phyloP scores from a whole-genome alignment of 2,797 vertebrate species.

The Coccyzus lansbergi region DNA sequence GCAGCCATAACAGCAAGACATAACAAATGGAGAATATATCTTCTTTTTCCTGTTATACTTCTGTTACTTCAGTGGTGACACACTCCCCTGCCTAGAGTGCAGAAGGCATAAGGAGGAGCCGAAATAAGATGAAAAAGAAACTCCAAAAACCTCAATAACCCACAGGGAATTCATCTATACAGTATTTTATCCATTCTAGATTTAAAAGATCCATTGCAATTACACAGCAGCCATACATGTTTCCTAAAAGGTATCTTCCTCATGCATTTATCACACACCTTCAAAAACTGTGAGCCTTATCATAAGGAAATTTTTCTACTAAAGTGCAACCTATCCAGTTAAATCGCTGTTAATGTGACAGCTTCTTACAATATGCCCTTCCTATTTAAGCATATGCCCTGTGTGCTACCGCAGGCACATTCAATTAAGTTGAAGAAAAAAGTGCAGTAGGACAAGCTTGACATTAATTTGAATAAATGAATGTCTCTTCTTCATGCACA shows the following conservation, averaged over 20 bases:
- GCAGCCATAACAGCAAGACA: background rate
- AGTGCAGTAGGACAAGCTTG: constrained; percentile 28
- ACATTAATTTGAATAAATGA: constrained; percentile 56
- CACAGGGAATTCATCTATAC: background rate
- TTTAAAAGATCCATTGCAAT: background rate
- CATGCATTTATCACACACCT: background rate
- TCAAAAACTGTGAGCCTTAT: constrained; percentile 3
- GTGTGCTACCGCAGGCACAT: background rate
- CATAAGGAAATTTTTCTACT: constrained; percentile 6
- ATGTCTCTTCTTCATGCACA: constrained; percentile 20
- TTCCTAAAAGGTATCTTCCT: background rate
- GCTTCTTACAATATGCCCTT: constrained; percentile 54
- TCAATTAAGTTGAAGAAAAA: constrained; percentile 45
- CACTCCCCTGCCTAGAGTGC: background rate
- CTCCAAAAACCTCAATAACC: background rate
- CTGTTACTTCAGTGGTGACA: background rate
- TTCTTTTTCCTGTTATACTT: background rate
- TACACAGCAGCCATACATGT: background rate
- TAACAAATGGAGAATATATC: background rate
- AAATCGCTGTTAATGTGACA: constrained; percentile 47
- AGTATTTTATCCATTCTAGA: background rate
- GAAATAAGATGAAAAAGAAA: constrained; percentile 1
- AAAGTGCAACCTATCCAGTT: constrained; percentile 32
- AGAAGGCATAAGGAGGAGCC: background rate
- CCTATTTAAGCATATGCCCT: background rate